A percentile compares a stretch with the other conserved stretches of the same genome.
Evolutionary conservation across 2,797 vertebrate species (phyloP).

Genomic region (Vultur gryphus): DNA sequence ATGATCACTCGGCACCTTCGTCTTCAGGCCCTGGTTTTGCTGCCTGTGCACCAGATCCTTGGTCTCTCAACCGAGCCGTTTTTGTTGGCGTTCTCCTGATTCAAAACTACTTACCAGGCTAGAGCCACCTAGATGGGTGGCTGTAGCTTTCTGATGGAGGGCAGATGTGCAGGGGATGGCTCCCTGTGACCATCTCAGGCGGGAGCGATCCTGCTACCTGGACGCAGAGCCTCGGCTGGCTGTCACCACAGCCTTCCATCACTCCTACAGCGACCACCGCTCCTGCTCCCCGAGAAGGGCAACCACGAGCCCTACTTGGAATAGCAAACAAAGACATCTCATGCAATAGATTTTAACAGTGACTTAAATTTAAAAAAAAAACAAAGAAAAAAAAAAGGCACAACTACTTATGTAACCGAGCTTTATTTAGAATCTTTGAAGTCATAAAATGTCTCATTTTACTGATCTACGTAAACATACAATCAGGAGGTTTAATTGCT

Average conservation of each 20-base stretch:
- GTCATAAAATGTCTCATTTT: conserved; percentile 57
- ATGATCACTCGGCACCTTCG: rapidly evolving
- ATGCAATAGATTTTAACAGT: background rate
- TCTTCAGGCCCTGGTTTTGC: background rate
- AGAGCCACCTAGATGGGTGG: background rate
- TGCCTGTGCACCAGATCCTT: background rate
- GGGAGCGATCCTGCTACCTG: background rate
- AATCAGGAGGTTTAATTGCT: conserved; percentile 35
- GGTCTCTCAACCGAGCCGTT: background rate
- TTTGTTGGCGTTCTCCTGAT: background rate
- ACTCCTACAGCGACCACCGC: rapidly evolving
- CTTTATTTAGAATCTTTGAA: conserved; percentile 70
- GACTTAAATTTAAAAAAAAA: background rate
- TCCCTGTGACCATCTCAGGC: background rate
- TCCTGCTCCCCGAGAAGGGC: background rate
- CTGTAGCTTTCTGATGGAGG: background rate
- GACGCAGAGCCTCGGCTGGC: background rate
- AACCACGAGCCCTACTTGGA: background rate
- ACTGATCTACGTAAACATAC: conserved; percentile 38
- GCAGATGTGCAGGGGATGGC: background rate
- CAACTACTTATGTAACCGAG: background rate
- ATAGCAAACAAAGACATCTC: background rate
- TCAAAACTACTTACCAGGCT: background rate
- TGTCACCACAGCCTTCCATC: background rate
- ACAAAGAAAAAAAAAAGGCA: background rate